Percentiles rank a stretch among this genome's conserved stretches.
Evolutionary conservation across 35 echinoderm and acorn worm species (phyloP).

Genomic region (Lytechinus variegatus): DNA sequence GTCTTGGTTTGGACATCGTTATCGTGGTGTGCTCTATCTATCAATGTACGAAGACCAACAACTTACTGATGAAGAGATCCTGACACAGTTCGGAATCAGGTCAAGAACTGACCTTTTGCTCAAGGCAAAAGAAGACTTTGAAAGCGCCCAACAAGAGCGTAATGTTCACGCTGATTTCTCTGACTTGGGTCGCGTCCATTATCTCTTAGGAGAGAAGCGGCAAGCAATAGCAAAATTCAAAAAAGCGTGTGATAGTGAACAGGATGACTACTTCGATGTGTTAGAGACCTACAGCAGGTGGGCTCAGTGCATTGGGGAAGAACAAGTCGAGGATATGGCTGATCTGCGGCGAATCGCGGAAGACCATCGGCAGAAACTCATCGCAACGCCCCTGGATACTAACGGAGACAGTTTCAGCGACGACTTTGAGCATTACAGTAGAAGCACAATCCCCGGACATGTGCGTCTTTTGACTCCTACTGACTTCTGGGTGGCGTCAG

Average conservation of each 20-base stretch:
- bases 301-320: conserved; percentile 55
- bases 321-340: background rate
- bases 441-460: background rate
- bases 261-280: conserved; percentile 82
- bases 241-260: conserved; percentile 55
- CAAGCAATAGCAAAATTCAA: conserved; percentile 68
- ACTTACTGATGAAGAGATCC: background rate
- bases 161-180: conserved; percentile 82
- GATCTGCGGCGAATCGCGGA: background rate
- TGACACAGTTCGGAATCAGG: background rate
- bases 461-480: conserved; percentile 51
- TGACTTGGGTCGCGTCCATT: conserved; percentile 73
- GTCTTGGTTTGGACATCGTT: conserved; percentile 73
- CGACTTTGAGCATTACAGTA: conserved; percentile 71
- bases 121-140: conserved; percentile 58
- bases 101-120: conserved; percentile 54
- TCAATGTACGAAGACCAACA: conserved; percentile 59
- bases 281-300: conserved; percentile 70
- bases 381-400: conserved; percentile 28
- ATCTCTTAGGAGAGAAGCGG: conserved; percentile 43
- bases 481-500: conserved; percentile 57
- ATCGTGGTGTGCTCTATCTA: conserved; percentile 69
- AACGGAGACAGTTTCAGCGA: conserved; percentile 69
- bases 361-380: conserved; percentile 11
- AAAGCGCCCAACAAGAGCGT: conserved; percentile 56